Conservation (phyloP, 2,113 vertebrate species). For the Halichoeres trimaculatus region DNA sequence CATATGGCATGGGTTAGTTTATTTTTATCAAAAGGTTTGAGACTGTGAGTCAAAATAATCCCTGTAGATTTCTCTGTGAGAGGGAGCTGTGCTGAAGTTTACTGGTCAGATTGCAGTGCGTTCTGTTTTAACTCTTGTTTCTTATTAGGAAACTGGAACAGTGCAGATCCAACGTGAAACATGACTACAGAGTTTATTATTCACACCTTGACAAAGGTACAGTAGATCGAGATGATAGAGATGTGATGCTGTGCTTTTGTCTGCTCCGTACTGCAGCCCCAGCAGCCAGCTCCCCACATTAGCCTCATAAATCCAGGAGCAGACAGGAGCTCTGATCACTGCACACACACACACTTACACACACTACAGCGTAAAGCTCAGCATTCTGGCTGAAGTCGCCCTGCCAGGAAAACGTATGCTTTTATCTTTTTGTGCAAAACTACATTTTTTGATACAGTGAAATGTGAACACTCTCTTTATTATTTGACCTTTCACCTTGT, state of each 20-base stretch:
- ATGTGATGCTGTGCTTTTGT: slow-evolving; percentile 41
- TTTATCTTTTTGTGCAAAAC: too few relatives aligned
- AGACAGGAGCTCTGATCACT: slow-evolving; percentile 57
- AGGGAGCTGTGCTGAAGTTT: not conserved
- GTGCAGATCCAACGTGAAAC: not conserved
- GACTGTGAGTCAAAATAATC: slow-evolving; percentile 56
- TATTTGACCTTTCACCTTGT: not conserved
- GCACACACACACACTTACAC: not conserved
- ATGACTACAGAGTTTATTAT: slow-evolving; percentile 22
- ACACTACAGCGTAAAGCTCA: not conserved
- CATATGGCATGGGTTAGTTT: not conserved
- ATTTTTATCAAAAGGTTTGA: slow-evolving; percentile 12
- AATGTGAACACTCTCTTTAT: too few relatives aligned
- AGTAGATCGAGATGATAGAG: slow-evolving; percentile 2
- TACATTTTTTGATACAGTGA: too few relatives aligned
- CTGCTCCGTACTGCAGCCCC: slow-evolving; percentile 46
- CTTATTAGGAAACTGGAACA: slow-evolving; percentile 10
- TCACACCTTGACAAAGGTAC: slow-evolving; percentile 10
- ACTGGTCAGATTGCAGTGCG: not conserved
- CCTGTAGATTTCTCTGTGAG: not conserved
- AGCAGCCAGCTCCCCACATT: slow-evolving; percentile 63
- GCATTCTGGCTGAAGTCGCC: not conserved
- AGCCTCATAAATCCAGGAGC: slow-evolving; percentile 64
- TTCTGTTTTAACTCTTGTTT: slow-evolving; percentile 10
- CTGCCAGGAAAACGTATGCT: not conserved